Evolutionary conservation across 2,888 invertebrate genomes (phyloP).

Genomic region (Drosophila atripex): DNA sequence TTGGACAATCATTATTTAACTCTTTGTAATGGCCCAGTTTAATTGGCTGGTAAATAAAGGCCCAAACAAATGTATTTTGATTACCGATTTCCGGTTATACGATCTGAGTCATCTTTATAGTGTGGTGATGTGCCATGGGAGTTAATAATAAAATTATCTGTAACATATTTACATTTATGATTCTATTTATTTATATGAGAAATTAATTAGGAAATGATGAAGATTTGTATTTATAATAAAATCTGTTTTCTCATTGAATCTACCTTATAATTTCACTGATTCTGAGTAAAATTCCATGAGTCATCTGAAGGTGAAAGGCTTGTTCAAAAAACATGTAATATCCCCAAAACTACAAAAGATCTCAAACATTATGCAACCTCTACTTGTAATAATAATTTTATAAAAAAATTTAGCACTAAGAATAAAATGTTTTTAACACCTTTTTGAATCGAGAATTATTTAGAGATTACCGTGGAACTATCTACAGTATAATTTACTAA

Average conservation of each 20-base stretch:
- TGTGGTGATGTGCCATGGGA: neutral
- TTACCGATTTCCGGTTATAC: conserved; percentile 26
- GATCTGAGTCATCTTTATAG: conserved; percentile 21
- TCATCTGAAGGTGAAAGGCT: no score
- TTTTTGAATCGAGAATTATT: conserved; percentile 9
- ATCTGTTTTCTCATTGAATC: neutral
- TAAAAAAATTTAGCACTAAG: conserved; percentile 1
- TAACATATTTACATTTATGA: conserved; percentile 2
- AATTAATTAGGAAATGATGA: no score
- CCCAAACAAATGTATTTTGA: neutral
- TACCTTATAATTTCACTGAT: no score
- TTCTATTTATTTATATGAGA: neutral
- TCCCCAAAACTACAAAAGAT: neutral
- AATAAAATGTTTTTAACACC: neutral
- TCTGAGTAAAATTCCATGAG: neutral
- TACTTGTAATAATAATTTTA: neutral
- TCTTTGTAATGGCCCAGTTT: neutral
- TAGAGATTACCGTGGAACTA: conserved; percentile 11
- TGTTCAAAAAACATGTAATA: no score
- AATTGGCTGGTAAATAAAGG: neutral
- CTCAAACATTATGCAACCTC: neutral
- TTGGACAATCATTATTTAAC: neutral
- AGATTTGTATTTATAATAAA: no score
- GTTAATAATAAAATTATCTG: neutral
- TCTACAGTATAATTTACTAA: neutral